Evolutionary conservation across 2,113 vertebrate species (phyloP).

Genomic region (Coracopsis vasa): DNA sequence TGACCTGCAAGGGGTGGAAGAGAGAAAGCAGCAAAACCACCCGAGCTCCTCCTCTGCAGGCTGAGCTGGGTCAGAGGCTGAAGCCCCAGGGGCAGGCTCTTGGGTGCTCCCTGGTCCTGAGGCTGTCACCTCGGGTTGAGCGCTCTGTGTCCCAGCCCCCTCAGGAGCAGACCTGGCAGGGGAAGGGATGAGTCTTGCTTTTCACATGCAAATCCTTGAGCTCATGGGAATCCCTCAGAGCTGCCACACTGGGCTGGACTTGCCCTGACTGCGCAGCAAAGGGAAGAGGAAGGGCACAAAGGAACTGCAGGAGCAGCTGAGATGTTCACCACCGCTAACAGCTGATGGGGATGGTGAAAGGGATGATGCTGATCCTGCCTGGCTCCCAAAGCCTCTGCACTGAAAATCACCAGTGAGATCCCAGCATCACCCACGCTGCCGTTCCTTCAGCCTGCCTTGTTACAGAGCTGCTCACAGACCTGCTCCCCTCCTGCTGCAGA

Average conservation of each 20-base stretch:
- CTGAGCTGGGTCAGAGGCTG: not conserved
- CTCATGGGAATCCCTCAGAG: not conserved
- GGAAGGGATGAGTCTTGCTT: not conserved
- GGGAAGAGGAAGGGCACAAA: not conserved
- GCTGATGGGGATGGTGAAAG: not conserved
- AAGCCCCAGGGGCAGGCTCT: not conserved
- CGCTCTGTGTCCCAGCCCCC: not conserved
- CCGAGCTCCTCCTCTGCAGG: not conserved
- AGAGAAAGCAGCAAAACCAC: not conserved
- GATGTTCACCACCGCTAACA: not conserved
- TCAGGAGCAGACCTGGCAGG: not conserved
- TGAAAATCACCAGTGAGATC: not conserved
- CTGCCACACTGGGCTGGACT: not conserved
- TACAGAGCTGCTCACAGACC: not conserved
- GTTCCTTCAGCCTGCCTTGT: not conserved
- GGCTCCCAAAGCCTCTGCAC: not conserved
- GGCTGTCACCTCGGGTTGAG: not conserved
- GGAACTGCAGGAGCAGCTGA: not conserved
- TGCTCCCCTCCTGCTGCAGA: not conserved
- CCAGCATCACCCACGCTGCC: not conserved
- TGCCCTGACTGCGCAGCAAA: not conserved
- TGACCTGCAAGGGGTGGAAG: not conserved
- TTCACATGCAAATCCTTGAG: accelerated
- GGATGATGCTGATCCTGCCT: not conserved
- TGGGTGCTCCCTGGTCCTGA: too few species aligned